Conservation (phyloP, 2,113 vertebrate genomes). For the Entelurus aequoreus region DNA sequence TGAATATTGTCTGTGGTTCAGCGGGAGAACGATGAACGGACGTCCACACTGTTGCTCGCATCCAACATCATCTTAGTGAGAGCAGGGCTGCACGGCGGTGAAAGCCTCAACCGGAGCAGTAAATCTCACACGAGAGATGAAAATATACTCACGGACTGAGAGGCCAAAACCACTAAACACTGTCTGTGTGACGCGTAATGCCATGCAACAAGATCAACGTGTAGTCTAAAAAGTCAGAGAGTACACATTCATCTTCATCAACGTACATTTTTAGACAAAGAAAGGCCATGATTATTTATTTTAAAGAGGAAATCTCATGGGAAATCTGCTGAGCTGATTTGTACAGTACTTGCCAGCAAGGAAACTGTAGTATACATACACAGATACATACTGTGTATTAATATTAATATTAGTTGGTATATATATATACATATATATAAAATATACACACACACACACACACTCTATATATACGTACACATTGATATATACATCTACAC, state of each 20-base stretch:
- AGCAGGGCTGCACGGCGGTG: slow-evolving; percentile 7
- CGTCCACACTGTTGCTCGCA: slow-evolving; percentile 6
- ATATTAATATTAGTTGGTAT: no score
- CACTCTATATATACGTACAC: no score
- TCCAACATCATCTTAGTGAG: slow-evolving; percentile 9
- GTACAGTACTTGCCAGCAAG: neutral
- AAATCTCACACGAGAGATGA: slow-evolving; percentile 18
- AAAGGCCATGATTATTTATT: slow-evolving; percentile 11
- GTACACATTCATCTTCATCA: slow-evolving; percentile 1
- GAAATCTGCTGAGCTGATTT: neutral
- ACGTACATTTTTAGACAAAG: slow-evolving; percentile 9
- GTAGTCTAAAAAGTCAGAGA: neutral
- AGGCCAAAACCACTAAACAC: slow-evolving; percentile 16
- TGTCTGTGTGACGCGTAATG: neutral
- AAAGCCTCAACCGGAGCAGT: slow-evolving; percentile 28
- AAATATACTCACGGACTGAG: neutral
- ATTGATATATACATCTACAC: no score
- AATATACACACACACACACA: no score
- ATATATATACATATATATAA: no score
- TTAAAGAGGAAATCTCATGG: slow-evolving; percentile 7
- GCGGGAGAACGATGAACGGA: slow-evolving; percentile 9
- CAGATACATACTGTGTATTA: no score
- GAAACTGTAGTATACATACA: slow-evolving; percentile 4
- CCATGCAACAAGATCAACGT: neutral
- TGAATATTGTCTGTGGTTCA: slow-evolving; percentile 11